These are phyloP conservation scores for Dendronephthya gigantea DNA, from an alignment of 64 coral and sea anemone species.

Conservation along the genomic window DNA sequence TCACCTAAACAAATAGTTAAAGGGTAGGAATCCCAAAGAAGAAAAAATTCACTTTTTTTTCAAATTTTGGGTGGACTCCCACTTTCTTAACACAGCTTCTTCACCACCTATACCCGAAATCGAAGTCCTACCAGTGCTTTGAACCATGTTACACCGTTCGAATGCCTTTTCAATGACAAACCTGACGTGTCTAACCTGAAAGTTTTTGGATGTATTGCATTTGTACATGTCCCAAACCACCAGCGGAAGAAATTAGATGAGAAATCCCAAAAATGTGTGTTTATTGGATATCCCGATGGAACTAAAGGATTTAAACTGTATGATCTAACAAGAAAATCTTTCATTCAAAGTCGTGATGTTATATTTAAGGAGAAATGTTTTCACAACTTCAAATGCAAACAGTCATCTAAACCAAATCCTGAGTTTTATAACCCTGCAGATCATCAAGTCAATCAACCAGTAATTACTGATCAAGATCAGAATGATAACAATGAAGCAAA, in stretches of 20 bases:
- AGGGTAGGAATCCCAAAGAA: not conserved
- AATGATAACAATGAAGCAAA: not conserved
- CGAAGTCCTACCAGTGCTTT: constrained; percentile 13
- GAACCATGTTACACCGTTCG: constrained; percentile 9
- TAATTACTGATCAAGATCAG: not conserved
- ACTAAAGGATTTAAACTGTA: constrained; percentile 28
- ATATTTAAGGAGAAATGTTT: not conserved
- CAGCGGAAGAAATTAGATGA: constrained; percentile 19
- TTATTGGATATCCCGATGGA: constrained; percentile 23
- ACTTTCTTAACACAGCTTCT: no score
- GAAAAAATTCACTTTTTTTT: no score
- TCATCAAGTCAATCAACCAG: not conserved
- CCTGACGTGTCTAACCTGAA: not conserved
- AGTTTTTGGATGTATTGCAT: constrained; percentile 10
- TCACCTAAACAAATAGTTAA: not conserved
- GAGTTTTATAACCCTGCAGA: not conserved
- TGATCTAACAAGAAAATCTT: constrained; percentile 15
- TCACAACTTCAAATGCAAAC: not conserved
- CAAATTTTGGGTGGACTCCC: not conserved
- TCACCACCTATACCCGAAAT: not conserved
- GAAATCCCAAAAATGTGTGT: constrained; percentile 12
- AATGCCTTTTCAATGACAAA: not conserved
- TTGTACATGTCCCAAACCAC: constrained; percentile 2
- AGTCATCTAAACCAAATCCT: not conserved
- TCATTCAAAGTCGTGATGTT: not conserved